Base-by-base conservation (phyloP, 2,113 vertebrate genomes). In the Aegypius monachus region DNA sequence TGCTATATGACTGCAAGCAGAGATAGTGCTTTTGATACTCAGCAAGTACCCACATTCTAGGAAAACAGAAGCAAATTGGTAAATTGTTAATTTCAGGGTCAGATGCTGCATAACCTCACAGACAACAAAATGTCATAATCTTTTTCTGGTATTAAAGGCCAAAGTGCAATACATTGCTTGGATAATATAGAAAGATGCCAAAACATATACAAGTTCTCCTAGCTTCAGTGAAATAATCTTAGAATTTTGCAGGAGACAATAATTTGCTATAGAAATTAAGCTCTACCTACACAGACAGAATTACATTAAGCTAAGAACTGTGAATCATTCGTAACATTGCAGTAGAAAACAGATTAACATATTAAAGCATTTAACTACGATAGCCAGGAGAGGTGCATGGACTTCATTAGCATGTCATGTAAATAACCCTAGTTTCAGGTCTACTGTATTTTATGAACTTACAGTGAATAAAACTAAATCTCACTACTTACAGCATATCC, bases 31-130 rank as follows among this genome's bases (percentile, higher is more conserved):
- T 75, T 62, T 78, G 58, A 55, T 79, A 68, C 48, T 40, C 66
- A 96, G 67, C 58, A 61, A 96, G 47, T 19, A 82, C 31, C 55
- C 13, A 7, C 55, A 67, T 75, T 88, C 74, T 36, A 90, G 68
- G 81, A 53, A 65, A 96, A 90, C 26, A 79, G 80, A 84, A 93
- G 56, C 50, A 86, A 85, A 77, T 25, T 40, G 42, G 34, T 50
- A 93, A 85, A 95, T 62, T 56, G 45, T 58, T 97, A 67, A 73
- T 93, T 97, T 97, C 83, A 29, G 55, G 21, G 45, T 92, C 40
- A 93, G 36, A 92, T 3, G 3, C 45, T 80, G 68, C 25, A 80
- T 47, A 96, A 92, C 15, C 50, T 77, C 58, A 81, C 23, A 92
- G 74, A 91, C 65, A 90, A 85, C 5, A 34, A 56, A 67, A 74